Conservation (phyloP, 1,140 invertebrate genomes). For the Zaprionus kolodkinae region DNA sequence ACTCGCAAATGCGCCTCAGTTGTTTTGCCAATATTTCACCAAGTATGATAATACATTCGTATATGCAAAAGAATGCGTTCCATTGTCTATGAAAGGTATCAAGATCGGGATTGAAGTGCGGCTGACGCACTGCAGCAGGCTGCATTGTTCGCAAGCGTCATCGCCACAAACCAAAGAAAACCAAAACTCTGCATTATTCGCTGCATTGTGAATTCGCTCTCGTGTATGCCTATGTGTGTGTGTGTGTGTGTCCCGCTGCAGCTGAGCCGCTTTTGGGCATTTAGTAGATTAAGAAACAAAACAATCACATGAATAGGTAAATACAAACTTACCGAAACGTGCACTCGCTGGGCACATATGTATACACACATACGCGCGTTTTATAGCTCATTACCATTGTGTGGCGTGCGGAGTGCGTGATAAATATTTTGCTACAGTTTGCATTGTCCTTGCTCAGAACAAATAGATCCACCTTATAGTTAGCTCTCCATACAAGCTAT, state of each 20-base stretch:
- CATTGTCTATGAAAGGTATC: constrained; percentile 49
- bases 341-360: not conserved
- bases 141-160: constrained; percentile 30
- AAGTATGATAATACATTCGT: not conserved
- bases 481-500: constrained; percentile 13
- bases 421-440: constrained; percentile 83
- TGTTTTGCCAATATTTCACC: constrained; percentile 66
- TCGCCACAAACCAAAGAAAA: constrained; percentile 51
- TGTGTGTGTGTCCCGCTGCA: constrained; percentile 9
- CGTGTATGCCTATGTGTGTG: constrained; percentile 14
- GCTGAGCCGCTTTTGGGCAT: constrained; percentile 78
- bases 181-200: constrained; percentile 40
- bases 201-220: constrained; percentile 37
- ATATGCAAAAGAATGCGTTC: constrained; percentile 58
- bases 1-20: constrained; percentile 32
- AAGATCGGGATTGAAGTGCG: constrained; percentile 50
- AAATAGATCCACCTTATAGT: not conserved
- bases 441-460: constrained; percentile 46
- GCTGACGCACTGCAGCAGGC: constrained; percentile 1
- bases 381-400: constrained; percentile 82
- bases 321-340: not conserved
- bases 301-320: constrained; percentile 30
- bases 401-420: constrained; percentile 74
- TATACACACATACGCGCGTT: constrained; percentile 17
- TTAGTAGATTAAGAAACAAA: constrained; percentile 76